Evolutionary conservation across 2,797 vertebrate species (phyloP), one percentile per base, ranked within the genome.

Genomic region (Lithobates sylvaticus): DNA sequence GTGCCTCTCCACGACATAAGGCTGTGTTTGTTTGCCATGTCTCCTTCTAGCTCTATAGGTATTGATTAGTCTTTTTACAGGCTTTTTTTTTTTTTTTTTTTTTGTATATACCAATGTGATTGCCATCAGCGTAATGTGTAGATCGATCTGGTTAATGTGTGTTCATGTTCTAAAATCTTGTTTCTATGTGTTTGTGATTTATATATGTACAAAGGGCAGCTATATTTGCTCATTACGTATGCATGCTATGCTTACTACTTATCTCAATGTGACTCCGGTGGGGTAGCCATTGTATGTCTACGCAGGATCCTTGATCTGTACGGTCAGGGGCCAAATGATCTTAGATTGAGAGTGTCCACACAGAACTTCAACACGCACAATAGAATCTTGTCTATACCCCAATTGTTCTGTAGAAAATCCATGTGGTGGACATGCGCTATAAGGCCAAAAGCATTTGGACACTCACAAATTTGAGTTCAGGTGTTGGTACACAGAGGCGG

Each of bases 1-100:
- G 69, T 84, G 76, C 70, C 73, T 75, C n/a, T 80, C 83, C 36
- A 23, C 74, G 27, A 13, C 50, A 18, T 61, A n/a, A 21, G 7
- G 3, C 4, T 74, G 10, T 65, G 73, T 34, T 13, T 58, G 10
- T 12, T 44, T 64, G 5, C 27, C 65, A 26, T 0, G 65, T 2
- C 13, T 29, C 65, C 16, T 10, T 4, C 27, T 67, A 13, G 26
- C n/a, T 10, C 2, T 26, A 67, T 9, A 67, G 27, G 65, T 26
- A 67, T 67, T 9, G 27, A 67, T 29, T 26, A 1, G 65, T 5
- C 65, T 67, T 67, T 67, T 67, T 5, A 67, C 39, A 65, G 7
- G 2, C 6, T n/a, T 61, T 61, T n/a, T 65, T 10, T n/a, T 26
- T 26, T 26, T 23, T n/a, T 23, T 65, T 26, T 8, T 26, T 29